Evolutionary conservation across 2,113 vertebrate genomes (phyloP).

Genomic region (Caranx ignobilis): DNA sequence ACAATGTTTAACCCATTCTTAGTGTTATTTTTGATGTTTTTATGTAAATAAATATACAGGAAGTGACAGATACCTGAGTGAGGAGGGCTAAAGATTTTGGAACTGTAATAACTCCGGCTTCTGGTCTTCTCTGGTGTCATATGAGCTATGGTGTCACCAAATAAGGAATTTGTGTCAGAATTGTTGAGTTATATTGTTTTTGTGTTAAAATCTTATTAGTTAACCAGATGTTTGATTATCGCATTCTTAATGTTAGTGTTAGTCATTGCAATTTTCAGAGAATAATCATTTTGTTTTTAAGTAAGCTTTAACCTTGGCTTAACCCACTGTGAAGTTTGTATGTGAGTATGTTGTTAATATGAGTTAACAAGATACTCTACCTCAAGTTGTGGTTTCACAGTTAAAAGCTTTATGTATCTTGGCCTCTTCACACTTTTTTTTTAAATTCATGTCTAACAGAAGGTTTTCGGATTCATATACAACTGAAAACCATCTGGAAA

Average conservation of each 20-base stretch:
- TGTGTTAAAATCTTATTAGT: constrained; percentile 34
- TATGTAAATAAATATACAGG: constrained; percentile 17
- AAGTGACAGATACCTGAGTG: constrained; percentile 70
- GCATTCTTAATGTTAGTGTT: constrained; percentile 45
- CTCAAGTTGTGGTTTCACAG: neutral
- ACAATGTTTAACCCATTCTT: neutral
- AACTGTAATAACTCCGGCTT: constrained; percentile 76
- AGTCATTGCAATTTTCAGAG: constrained; percentile 17
- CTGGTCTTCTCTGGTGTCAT: constrained; percentile 80
- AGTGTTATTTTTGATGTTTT: constrained; percentile 9
- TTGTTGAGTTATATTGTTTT: constrained; percentile 28
- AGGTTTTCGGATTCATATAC: too few relatives aligned
- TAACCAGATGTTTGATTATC: constrained; percentile 10
- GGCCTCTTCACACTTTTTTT: neutral
- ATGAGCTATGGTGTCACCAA: constrained; percentile 79
- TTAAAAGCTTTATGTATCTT: too few relatives aligned
- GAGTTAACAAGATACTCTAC: neutral
- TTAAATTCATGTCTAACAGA: neutral
- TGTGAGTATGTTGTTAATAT: neutral
- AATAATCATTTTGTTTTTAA: neutral
- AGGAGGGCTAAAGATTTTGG: constrained; percentile 70
- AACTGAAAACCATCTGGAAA: too few relatives aligned
- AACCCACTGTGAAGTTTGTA: neutral
- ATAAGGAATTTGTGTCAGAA: constrained; percentile 74
- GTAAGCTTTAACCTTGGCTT: neutral